phyloP scores from a whole-genome alignment of 2,113 vertebrate genomes.

The Rhadina sibilatrix region DNA sequence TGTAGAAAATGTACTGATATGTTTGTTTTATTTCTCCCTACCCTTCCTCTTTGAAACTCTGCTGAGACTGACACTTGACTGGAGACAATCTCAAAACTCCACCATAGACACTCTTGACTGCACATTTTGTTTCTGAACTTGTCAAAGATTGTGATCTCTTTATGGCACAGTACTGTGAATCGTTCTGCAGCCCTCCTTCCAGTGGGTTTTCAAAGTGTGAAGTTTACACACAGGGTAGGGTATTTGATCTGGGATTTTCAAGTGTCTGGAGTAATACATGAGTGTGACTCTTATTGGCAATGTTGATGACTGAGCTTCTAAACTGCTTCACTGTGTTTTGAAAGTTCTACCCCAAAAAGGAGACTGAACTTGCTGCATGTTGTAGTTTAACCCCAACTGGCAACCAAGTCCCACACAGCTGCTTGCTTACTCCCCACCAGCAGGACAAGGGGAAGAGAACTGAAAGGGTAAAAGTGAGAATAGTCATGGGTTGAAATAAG shows the following conservation, averaged over 20 bases:
- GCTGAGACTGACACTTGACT: constrained; percentile 13
- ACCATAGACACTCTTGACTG: neutral
- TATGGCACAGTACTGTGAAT: neutral
- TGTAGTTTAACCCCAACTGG: neutral
- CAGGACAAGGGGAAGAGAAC: neutral
- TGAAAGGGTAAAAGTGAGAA: neutral
- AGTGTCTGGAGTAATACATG: neutral
- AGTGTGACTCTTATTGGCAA: neutral
- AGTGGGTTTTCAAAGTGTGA: constrained; percentile 1
- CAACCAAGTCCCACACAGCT: neutral
- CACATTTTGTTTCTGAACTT: constrained; percentile 55
- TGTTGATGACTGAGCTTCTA: neutral
- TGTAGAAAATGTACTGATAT: constrained; percentile 1
- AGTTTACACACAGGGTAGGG: neutral
- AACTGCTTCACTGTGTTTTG: neutral
- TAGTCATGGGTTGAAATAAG: neutral
- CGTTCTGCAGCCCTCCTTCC: neutral
- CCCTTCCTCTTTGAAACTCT: constrained; percentile 21
- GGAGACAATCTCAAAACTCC: constrained; percentile 4
- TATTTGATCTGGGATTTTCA: constrained; percentile 46
- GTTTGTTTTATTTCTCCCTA: neutral
- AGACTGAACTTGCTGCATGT: neutral
- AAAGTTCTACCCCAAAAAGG: neutral
- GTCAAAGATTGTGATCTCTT: constrained; percentile 41
- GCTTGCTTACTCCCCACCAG: neutral